These are phyloP conservation scores for Piprites chloris DNA, from an alignment of 2,113 vertebrate species.

Conservation along the genomic window DNA sequence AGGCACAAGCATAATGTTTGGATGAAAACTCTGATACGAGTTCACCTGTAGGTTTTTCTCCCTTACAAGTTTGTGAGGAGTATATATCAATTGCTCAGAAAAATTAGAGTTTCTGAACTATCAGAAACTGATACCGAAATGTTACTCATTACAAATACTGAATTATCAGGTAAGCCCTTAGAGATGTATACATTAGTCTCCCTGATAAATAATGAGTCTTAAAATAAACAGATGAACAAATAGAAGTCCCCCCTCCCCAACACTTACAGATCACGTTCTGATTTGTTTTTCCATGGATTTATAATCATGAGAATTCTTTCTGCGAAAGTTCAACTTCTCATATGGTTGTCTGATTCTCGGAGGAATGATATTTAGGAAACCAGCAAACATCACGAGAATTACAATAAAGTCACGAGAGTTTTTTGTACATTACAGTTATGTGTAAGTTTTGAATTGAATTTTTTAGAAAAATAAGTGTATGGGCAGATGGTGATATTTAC, in stretches of 20 bases:
- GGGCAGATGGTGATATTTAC: constrained; percentile 65
- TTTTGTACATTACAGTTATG: background rate
- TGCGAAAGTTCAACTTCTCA: background rate
- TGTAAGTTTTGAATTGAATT: background rate
- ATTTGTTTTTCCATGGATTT: background rate
- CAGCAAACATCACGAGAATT: background rate
- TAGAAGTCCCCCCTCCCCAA: background rate
- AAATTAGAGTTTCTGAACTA: background rate
- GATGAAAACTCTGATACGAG: background rate
- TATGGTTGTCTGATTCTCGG: background rate
- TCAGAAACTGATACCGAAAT: background rate
- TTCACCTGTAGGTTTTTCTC: background rate
- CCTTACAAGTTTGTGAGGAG: background rate
- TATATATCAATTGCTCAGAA: background rate
- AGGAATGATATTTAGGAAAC: background rate
- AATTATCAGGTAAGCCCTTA: background rate
- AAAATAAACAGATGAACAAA: background rate
- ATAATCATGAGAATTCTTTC: background rate
- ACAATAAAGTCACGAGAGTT: background rate
- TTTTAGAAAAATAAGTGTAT: constrained; percentile 35
- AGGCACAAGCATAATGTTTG: background rate
- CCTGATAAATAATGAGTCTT: background rate
- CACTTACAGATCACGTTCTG: background rate
- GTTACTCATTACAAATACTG: background rate
- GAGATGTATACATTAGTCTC: background rate